Percentiles rank a stretch among this genome's conserved stretches.
These are phyloP conservation scores for Pachyramphus minor DNA, from an alignment of 2,113 vertebrate genomes.

Conservation along the genomic window DNA sequence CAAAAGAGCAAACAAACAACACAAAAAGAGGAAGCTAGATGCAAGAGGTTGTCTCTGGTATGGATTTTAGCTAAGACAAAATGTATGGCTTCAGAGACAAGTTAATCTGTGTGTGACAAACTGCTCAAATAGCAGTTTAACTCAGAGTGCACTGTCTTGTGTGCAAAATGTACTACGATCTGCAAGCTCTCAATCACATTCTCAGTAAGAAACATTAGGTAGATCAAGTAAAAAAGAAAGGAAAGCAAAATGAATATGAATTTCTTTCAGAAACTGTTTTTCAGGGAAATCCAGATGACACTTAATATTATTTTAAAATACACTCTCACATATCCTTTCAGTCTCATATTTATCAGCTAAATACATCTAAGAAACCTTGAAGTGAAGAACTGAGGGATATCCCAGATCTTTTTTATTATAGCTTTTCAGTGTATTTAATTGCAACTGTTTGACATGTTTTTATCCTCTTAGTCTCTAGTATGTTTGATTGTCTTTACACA, in stretches of 20 bases:
- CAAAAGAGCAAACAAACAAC: neutral
- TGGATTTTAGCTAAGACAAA: neutral
- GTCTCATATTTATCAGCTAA: neutral
- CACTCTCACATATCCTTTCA: neutral
- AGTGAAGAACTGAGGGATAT: neutral
- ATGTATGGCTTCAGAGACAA: neutral
- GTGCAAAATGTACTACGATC: neutral
- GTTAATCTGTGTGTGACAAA: neutral
- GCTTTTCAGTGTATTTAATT: neutral
- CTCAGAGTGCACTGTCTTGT: neutral
- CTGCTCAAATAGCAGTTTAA: neutral
- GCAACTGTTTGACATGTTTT: neutral
- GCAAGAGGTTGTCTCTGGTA: neutral
- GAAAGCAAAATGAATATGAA: neutral
- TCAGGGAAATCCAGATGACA: neutral
- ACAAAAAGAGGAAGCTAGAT: neutral
- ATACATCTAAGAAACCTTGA: neutral
- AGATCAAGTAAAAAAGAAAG: neutral
- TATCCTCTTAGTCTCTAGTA: neutral
- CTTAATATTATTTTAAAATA: neutral
- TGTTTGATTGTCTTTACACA: neutral
- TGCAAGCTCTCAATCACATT: neutral
- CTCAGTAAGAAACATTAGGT: neutral
- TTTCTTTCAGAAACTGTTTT: neutral
- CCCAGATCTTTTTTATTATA: neutral